A percentile compares a stretch with the other conserved stretches of the same genome.
Conservation (phyloP, 1,140 invertebrate genomes). For the Drosophila lacteicornis region DNA sequence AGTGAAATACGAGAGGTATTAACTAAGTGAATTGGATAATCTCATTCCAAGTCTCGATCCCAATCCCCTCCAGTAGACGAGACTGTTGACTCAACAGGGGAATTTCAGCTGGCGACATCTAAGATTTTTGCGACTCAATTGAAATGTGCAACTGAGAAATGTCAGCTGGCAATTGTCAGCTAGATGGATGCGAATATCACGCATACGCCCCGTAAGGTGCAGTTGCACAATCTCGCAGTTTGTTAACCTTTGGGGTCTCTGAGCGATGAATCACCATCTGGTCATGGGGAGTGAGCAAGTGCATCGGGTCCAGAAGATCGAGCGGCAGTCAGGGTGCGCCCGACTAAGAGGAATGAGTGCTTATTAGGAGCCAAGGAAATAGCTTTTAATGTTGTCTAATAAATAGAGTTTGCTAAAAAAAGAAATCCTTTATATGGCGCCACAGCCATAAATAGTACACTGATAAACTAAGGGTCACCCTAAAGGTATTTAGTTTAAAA, state of each 20-base stretch:
- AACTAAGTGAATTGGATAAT: slow-evolving; percentile 83
- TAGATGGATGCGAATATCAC: slow-evolving; percentile 80
- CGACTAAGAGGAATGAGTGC: slow-evolving; percentile 43
- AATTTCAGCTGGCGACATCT: slow-evolving; percentile 42
- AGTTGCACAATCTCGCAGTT: slow-evolving; percentile 58
- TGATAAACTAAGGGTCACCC: neutral
- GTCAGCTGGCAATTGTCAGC: slow-evolving; percentile 79
- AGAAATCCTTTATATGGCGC: neutral
- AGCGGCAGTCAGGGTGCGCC: slow-evolving; percentile 38
- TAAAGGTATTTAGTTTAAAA: too few species aligned
- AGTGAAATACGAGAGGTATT: slow-evolving; percentile 38
- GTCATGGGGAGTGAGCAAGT: slow-evolving; percentile 40
- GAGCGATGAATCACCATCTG: slow-evolving; percentile 36
- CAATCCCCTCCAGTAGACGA: neutral
- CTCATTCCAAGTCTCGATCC: slow-evolving; percentile 44
- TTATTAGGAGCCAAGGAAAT: slow-evolving; percentile 3
- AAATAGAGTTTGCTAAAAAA: neutral
- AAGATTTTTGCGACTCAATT: slow-evolving; percentile 72
- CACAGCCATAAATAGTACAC: neutral
- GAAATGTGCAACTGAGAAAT: slow-evolving; percentile 84
- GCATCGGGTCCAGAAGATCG: slow-evolving; percentile 34
- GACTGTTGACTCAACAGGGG: slow-evolving; percentile 26
- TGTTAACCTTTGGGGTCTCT: slow-evolving; percentile 63
- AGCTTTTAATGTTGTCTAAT: neutral
- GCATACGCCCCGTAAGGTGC: slow-evolving; percentile 59